Conservation (phyloP, 2,888 invertebrate species). For the Cyclophora albipunctata region DNA sequence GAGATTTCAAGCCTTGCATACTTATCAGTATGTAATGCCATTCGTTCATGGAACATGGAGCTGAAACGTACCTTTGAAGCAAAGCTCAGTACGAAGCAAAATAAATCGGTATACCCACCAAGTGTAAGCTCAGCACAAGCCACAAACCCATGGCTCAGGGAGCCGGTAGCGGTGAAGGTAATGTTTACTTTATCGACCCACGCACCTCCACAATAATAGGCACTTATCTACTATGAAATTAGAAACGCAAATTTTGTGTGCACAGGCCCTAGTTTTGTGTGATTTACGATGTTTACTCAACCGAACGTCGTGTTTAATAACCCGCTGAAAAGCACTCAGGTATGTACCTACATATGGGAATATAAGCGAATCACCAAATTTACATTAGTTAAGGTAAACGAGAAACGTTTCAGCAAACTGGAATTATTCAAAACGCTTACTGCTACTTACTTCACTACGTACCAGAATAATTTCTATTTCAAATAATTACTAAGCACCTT, state of each 20-base stretch:
- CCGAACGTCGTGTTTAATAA: conserved; percentile 56
- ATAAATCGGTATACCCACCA: too few relatives aligned
- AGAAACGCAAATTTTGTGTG: conserved; percentile 58
- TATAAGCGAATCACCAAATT: conserved; percentile 33
- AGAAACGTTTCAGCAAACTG: background rate
- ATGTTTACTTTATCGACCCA: conserved; percentile 7
- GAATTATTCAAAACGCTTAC: too few relatives aligned
- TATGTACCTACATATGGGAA: conserved; percentile 24
- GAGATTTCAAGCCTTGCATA: too few relatives aligned
- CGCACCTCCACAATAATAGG: conserved; percentile 6
- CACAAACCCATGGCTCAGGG: too few relatives aligned
- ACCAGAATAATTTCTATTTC: too few relatives aligned
- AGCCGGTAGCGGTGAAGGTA: background rate
- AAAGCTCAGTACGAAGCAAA: too few relatives aligned
- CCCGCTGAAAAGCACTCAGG: conserved; percentile 43
- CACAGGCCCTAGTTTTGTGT: conserved; percentile 53
- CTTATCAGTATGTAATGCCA: too few relatives aligned
- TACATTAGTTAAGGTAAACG: conserved; percentile 10
- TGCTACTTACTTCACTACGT: too few relatives aligned
- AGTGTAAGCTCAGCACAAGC: too few relatives aligned
- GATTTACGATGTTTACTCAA: conserved; percentile 61
- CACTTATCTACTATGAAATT: conserved; percentile 38
- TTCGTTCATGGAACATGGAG: too few relatives aligned
- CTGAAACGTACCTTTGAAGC: too few relatives aligned
- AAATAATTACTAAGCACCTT: too few relatives aligned